These are phyloP conservation scores for Gobio gobio DNA, from an alignment of 2,113 vertebrate genomes.

Conservation along the genomic window DNA sequence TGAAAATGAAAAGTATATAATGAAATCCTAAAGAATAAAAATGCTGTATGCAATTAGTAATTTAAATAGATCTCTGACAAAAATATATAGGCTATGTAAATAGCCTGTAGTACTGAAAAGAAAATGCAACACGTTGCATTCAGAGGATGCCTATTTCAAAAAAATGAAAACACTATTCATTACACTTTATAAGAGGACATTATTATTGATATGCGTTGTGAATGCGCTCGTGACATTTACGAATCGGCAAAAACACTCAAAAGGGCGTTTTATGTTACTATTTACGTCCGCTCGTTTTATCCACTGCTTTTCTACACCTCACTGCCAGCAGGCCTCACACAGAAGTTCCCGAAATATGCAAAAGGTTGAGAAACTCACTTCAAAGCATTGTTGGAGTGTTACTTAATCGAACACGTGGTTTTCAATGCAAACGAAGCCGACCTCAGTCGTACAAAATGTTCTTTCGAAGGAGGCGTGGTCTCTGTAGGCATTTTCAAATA, in stretches of 20 bases:
- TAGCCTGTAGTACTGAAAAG: neutral
- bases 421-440: conserved; percentile 65
- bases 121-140: neutral
- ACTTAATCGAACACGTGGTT: conserved; percentile 69
- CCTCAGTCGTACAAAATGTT: conserved; percentile 77
- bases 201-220: neutral
- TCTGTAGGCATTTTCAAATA: conserved; percentile 60
- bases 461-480: conserved; percentile 70
- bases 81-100: no score
- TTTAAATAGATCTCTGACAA: neutral
- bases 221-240: neutral
- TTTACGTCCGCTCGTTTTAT: neutral
- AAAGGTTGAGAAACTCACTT: conserved; percentile 61
- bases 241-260: neutral
- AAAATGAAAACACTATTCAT: neutral
- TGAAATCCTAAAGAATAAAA: neutral
- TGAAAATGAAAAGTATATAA: neutral
- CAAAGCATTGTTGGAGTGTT: conserved; percentile 61
- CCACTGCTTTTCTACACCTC: conserved; percentile 3
- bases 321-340: conserved; percentile 11
- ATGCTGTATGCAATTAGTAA: neutral
- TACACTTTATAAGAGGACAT: neutral
- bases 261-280: neutral
- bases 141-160: neutral
- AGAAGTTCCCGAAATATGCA: conserved; percentile 50